Base-by-base conservation (phyloP, 2,113 vertebrate genomes). In the Empidonax traillii region DNA sequence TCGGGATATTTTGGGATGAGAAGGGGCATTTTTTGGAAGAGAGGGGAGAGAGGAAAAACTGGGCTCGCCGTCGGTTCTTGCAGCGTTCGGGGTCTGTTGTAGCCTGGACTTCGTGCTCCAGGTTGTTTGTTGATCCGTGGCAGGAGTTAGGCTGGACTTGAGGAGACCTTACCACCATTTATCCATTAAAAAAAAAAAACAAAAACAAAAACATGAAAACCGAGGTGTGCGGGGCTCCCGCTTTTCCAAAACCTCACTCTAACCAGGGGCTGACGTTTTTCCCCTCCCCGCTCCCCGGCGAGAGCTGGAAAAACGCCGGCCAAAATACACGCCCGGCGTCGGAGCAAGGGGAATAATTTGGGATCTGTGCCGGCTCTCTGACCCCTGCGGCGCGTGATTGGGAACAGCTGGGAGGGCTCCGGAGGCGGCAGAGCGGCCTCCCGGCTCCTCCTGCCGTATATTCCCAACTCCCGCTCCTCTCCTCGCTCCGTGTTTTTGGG, bases 341-440 rank as follows among this genome's bases (percentile, higher is more conserved):
- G 89, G 68, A 81, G 71, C 75, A 25, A 25, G 71, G 71, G 43
- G 43, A 93, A 89, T 94, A 74, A 82, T 88, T 93, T 69, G 84
- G 87, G 90, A 69, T 93, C 80, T 59, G 87, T 65, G 87, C 76
- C 76, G 91, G 94, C 80, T 74, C 80, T 74, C 80, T 61, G 94
- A 89, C 81, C 94, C 94, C 94, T 82, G 94, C 55, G 41, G 90
- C 59, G 90, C 30, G 30, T 82, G 93, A 88, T 91, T 88, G 84
- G 71, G 49, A 94, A 93, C 93, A 94, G 90, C 93, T 85, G 87
- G 87, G 61, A 89, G 51, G 71, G 79, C 83, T 85, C 24, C 35
- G 3, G 46, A 43, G 4, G 83, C 87, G 58, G 28, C 43, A 41
- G 39, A 41, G 39, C n/a, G 84, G 84, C 84, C 93, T 91, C 92